Evolutionary conservation across 2,797 vertebrate species (phyloP).

Genomic region (Cryptoblepharus egeriae): DNA sequence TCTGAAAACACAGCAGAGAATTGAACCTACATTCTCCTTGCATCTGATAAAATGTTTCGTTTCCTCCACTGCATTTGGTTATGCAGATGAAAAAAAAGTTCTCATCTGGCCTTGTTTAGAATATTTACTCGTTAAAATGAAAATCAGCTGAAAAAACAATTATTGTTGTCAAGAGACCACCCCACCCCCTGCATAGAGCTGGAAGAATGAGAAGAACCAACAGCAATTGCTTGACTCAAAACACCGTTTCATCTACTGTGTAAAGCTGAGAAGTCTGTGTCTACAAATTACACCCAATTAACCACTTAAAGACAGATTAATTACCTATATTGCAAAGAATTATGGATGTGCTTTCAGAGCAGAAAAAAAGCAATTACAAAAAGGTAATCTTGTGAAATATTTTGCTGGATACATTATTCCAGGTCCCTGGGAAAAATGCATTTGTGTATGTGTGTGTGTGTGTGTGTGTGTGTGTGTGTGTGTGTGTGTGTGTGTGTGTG

Average conservation of each 20-base stretch:
- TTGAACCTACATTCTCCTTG: not conserved
- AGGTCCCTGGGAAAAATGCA: not conserved
- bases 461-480: fast-evolving
- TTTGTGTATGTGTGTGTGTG: fast-evolving
- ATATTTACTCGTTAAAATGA: not conserved
- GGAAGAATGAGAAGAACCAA: conserved; percentile 28
- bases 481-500: too few species aligned
- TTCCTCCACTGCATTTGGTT: not conserved
- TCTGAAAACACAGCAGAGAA: not conserved
- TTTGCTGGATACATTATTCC: not conserved
- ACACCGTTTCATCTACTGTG: not conserved
- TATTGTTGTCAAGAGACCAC: not conserved
- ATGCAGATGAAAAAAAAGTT: not conserved
- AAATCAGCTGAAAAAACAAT: fast-evolving
- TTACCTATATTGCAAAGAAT: conserved; percentile 62
- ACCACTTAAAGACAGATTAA: conserved; percentile 69
- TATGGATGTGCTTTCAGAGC: conserved; percentile 54
- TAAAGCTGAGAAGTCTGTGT: conserved; percentile 33
- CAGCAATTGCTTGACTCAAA: conserved; percentile 52
- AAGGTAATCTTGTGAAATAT: conserved; percentile 20
- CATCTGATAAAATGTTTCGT: not conserved
- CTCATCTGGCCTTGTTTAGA: not conserved
- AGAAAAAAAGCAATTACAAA: conserved; percentile 55
- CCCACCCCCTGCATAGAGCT: conserved; percentile 22
- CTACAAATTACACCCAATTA: conserved; percentile 69